Evolutionary conservation across 2,113 vertebrate genomes (phyloP).

Genomic region (Podarcis muralis): DNA sequence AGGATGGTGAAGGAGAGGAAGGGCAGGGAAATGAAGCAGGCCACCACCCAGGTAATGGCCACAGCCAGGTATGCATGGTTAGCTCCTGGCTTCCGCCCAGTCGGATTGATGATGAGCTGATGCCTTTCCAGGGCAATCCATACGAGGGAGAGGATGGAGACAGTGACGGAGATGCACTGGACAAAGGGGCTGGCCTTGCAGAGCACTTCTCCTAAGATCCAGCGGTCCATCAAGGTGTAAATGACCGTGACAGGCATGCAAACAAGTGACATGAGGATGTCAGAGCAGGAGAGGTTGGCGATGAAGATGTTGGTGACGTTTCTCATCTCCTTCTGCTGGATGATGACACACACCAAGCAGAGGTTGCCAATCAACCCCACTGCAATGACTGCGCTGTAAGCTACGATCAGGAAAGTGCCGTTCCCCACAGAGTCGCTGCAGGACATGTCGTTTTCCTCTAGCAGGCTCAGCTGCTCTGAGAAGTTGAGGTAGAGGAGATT

Average conservation of each 20-base stretch:
- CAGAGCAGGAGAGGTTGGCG: constrained; percentile 80
- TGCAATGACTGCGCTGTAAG: constrained; percentile 76
- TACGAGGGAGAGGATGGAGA: constrained; percentile 78
- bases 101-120: constrained; percentile 80
- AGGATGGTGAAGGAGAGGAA: constrained; percentile 78
- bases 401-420: constrained; percentile 76
- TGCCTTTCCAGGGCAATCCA: constrained; percentile 80
- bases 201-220: constrained; percentile 77
- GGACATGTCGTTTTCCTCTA: constrained; percentile 53
- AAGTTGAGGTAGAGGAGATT: constrained; percentile 55
- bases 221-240: constrained; percentile 81
- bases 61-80: constrained; percentile 78
- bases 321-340: constrained; percentile 75
- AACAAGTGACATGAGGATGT: constrained; percentile 79
- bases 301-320: constrained; percentile 82
- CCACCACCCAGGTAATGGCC: constrained; percentile 73
- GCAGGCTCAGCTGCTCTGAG: constrained; percentile 48
- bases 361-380: constrained; percentile 78
- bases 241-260: constrained; percentile 80
- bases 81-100: constrained; percentile 75
- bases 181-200: constrained; percentile 80
- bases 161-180: constrained; percentile 78
- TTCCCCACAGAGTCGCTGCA: constrained; percentile 73
- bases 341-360: constrained; percentile 77
- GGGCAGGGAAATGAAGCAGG: constrained; percentile 77